Evolutionary conservation across 2,888 invertebrate species (phyloP).

Genomic region (Morpho helenor): DNA sequence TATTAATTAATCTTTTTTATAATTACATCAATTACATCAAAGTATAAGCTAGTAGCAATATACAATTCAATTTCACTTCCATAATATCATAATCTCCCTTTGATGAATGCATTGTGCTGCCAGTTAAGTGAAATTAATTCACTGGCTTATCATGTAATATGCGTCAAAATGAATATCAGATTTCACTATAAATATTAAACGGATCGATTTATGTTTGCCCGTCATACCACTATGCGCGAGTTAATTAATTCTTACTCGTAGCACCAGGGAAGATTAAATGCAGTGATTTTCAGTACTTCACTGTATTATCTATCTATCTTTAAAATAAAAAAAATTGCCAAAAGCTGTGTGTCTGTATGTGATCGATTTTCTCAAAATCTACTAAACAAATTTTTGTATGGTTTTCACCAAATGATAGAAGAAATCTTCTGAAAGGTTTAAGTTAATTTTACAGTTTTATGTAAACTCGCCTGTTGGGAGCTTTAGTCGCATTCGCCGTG

Average conservation of each 20-base stretch:
- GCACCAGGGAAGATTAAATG: conserved; percentile 8
- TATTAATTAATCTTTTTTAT: no score
- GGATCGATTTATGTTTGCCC: conserved; percentile 10
- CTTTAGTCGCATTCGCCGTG: no score
- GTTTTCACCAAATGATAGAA: no score
- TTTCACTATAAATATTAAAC: conserved; percentile 15
- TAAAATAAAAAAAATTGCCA: not conserved
- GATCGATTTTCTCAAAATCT: no score
- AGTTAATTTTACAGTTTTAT: no score
- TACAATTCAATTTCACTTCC: not conserved
- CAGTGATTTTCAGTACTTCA: not conserved
- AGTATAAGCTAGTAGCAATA: no score
- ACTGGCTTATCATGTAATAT: conserved; percentile 11
- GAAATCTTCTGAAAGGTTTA: no score
- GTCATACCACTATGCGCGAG: conserved; percentile 12
- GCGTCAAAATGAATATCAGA: conserved; percentile 17
- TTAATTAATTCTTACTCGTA: conserved; percentile 18
- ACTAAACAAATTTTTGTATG: no score
- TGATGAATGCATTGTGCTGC: conserved; percentile 5
- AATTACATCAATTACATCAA: no score
- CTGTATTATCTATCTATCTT: not conserved
- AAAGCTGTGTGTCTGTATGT: not conserved
- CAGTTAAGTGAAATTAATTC: conserved; percentile 12
- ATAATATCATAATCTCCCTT: conserved; percentile 3
- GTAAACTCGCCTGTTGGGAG: no score